Percentiles rank a stretch among this genome's conserved stretches.
phyloP scores from a whole-genome alignment of 2,797 vertebrate genomes.

The Gouania willdenowi region DNA sequence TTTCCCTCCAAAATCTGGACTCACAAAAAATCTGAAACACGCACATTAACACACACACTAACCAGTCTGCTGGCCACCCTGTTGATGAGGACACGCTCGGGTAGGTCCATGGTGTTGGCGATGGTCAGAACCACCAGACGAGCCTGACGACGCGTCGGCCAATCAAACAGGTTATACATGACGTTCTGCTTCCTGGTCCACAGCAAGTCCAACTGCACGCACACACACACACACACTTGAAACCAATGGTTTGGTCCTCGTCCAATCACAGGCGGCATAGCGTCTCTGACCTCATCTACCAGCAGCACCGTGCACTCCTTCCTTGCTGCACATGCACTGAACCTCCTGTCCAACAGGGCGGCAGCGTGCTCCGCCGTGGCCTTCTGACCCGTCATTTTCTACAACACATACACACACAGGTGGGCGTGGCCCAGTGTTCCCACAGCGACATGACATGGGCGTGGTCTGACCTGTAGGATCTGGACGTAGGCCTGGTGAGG shows the following conservation, averaged over 20 bases:
- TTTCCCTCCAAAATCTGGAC: too few relatives aligned
- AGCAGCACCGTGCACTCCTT: slow-evolving; percentile 86
- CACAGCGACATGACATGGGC: too few relatives aligned
- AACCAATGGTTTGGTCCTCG: too few relatives aligned
- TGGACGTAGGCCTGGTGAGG: slow-evolving; percentile 94
- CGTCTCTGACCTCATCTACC: slow-evolving; percentile 84
- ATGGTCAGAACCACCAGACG: slow-evolving; percentile 90
- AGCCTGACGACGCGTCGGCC: slow-evolving; percentile 88
- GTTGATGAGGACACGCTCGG: slow-evolving; percentile 96
- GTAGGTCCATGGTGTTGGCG: slow-evolving; percentile 98
- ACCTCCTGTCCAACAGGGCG: slow-evolving; percentile 83
- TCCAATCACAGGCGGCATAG: too few relatives aligned
- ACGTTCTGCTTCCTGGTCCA: slow-evolving; percentile 97
- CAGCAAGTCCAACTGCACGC: slow-evolving; percentile 85
- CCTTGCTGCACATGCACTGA: slow-evolving; percentile 76
- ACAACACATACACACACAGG: too few relatives aligned
- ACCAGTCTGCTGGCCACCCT: slow-evolving; percentile 93
- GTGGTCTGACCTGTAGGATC: slow-evolving; percentile 87
- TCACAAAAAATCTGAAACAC: too few relatives aligned
- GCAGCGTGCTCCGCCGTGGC: slow-evolving; percentile 87
- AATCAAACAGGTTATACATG: slow-evolving; percentile 95
- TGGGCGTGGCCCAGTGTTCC: too few relatives aligned
- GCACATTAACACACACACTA: slow-evolving; percentile 11
- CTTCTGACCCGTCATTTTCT: slow-evolving; percentile 91
- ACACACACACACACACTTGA: too few relatives aligned